phyloP scores from a whole-genome alignment of 2,797 vertebrate species.

The Ctenopoma multispine region DNA sequence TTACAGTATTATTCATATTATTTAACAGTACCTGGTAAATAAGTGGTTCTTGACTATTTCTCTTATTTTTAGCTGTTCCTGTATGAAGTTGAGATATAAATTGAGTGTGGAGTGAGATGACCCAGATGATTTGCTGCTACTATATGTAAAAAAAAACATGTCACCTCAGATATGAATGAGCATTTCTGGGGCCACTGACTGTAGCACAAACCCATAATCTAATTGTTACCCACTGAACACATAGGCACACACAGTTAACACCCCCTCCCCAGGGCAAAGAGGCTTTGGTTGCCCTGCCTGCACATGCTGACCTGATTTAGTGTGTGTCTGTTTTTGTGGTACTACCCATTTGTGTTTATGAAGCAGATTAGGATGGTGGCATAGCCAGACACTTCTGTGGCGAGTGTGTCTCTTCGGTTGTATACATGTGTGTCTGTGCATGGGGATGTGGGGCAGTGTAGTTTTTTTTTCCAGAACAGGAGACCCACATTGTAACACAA shows the following conservation, averaged over 20 bases:
- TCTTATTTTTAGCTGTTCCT: background rate
- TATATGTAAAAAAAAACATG: conserved; percentile 9
- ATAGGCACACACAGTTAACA: conserved; percentile 43
- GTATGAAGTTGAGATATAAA: background rate
- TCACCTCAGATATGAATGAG: conserved; percentile 56
- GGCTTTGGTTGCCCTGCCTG: conserved; percentile 71
- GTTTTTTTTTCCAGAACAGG: conserved; percentile 10
- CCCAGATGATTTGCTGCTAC: conserved; percentile 45
- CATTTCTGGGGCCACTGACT: conserved; percentile 35
- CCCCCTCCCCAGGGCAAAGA: conserved; percentile 61
- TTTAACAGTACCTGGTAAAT: background rate
- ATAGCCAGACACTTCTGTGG: conserved; percentile 41
- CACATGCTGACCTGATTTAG: conserved; percentile 79
- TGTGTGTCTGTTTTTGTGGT: conserved; percentile 60
- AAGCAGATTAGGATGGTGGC: conserved; percentile 67
- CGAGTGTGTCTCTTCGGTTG: conserved; percentile 54
- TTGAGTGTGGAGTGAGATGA: conserved; percentile 37
- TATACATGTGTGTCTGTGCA: conserved; percentile 47
- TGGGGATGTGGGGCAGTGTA: conserved; percentile 67
- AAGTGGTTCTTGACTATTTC: background rate
- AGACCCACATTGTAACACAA: conserved; percentile 46
- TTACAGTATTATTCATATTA: background rate
- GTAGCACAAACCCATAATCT: conserved; percentile 37
- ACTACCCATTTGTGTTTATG: conserved; percentile 58
- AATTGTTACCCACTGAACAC: conserved; percentile 56